Base-by-base conservation (phyloP, 2,888 invertebrate genomes). In the Cabera pusaria region DNA sequence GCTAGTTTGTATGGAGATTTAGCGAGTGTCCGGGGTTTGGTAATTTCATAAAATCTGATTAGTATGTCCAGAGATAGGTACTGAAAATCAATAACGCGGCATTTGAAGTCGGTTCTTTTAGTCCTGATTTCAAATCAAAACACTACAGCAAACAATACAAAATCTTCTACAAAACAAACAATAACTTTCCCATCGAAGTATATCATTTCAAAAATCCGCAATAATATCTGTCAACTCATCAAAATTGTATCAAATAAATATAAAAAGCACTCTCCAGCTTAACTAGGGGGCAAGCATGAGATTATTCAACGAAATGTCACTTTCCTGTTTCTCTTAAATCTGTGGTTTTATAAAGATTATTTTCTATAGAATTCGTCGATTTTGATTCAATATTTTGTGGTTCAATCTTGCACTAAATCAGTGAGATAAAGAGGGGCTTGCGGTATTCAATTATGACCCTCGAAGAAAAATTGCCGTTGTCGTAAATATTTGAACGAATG, bases 401-500 rank as follows among this genome's bases (percentile, higher is more conserved):
- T 44, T 47, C 52, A 46, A 32, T 55, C 45, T 49, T 58, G 54
- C 56, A 65, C 57, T 74, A 72, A 71, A 73, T 76, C 63, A 67
- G 45, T 53, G 45, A 57, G 52, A 56, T 61, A 66, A 68, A 59
- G 56, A 52, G 55, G 52, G 59, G 57, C 56, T 36, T 56, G 64
- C 53, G 56, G 56, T 61, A 59, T 55, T 61, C 62, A 60, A 69
- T 69, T 60, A 65, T 60, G 55, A 29, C 51, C 51, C 47, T 56
- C 50, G 50, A 56, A 63, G 69, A 72, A 68, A 71, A 69, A 74
- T 72, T 54, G 48, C 37, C 40, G 36, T 54, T 57, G 56, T 60
- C 59, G 56, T 72, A 72, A 73, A 72, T 71, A 70, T 68, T 62
- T 56, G 49, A 63, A 59, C 54, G 44, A 52, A 53, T 62, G 61